Conservation (phyloP, 1,140 invertebrate genomes). For the Scaptomyza hsui region DNA sequence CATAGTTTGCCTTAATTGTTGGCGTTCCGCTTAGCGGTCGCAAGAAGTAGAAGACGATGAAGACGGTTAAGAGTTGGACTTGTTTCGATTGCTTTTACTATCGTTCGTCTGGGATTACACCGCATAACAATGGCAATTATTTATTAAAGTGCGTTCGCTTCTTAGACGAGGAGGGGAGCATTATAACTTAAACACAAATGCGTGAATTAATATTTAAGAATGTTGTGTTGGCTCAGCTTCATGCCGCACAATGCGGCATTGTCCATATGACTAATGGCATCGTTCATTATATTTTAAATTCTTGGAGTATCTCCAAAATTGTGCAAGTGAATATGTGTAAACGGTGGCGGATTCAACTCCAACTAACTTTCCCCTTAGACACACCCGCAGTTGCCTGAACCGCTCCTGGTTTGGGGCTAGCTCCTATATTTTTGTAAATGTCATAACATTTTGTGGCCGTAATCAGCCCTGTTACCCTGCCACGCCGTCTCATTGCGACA, state of each 20-base stretch:
- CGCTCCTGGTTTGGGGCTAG: constrained; percentile 48
- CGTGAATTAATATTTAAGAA: constrained; percentile 51
- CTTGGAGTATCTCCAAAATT: constrained; percentile 77
- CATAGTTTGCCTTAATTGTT: constrained; percentile 77
- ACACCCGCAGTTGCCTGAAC: background rate
- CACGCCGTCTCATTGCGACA: background rate
- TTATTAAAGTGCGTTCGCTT: constrained; percentile 72
- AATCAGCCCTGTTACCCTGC: constrained; percentile 51
- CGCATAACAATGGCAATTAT: constrained; percentile 76
- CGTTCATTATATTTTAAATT: constrained; percentile 80
- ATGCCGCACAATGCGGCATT: constrained; percentile 57
- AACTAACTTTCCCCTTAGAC: no score
- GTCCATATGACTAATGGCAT: constrained; percentile 81
- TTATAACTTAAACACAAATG: constrained; percentile 49
- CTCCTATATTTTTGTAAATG: constrained; percentile 57
- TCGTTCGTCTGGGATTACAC: constrained; percentile 50
- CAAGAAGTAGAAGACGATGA: background rate
- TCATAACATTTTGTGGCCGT: constrained; percentile 73
- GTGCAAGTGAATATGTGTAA: constrained; percentile 22
- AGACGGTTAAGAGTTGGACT: constrained; percentile 2
- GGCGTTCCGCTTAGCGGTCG: constrained; percentile 65
- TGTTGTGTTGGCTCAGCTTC: constrained; percentile 22
- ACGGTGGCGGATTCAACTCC: constrained; percentile 39
- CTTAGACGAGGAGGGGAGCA: constrained; percentile 2
- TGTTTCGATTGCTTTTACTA: constrained; percentile 8